Conservation (phyloP, 2,113 vertebrate species). For the Pygoscelis adeliae region DNA sequence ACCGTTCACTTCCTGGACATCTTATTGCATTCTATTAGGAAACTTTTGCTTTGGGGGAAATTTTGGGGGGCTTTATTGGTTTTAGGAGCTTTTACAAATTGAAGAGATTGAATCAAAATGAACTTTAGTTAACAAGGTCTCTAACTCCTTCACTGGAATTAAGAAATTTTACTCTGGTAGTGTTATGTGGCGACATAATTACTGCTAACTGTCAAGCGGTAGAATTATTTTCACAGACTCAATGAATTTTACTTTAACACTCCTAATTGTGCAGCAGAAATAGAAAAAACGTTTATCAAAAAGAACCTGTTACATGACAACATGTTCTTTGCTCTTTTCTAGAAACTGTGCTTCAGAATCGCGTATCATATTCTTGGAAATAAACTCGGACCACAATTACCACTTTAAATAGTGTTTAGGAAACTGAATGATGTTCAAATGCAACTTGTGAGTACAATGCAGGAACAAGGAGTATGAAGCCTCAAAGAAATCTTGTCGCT, state of each 20-base stretch:
- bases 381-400: conserved; percentile 37
- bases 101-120: conserved; percentile 39
- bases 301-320: conserved; percentile 29
- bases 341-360: conserved; percentile 63
- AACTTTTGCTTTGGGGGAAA: background rate
- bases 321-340: conserved; percentile 45
- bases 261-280: conserved; percentile 50
- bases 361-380: conserved; percentile 34
- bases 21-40: background rate
- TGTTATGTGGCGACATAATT: conserved; percentile 62
- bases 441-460: conserved; percentile 51
- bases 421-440: conserved; percentile 32
- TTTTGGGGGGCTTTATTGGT: background rate
- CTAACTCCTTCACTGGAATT: conserved; percentile 43
- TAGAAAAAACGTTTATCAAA: conserved; percentile 25
- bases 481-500: conserved; percentile 43
- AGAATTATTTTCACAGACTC: conserved; percentile 49
- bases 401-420: conserved; percentile 34
- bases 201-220: conserved; percentile 58
- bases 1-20: background rate
- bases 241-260: conserved; percentile 11
- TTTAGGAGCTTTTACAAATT: conserved; percentile 56
- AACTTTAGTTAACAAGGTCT: conserved; percentile 18
- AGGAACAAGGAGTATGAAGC: conserved; percentile 65
- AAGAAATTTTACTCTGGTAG: conserved; percentile 48